Evolutionary conservation across 1,140 invertebrate genomes (phyloP).

Genomic region (Atta texana): DNA sequence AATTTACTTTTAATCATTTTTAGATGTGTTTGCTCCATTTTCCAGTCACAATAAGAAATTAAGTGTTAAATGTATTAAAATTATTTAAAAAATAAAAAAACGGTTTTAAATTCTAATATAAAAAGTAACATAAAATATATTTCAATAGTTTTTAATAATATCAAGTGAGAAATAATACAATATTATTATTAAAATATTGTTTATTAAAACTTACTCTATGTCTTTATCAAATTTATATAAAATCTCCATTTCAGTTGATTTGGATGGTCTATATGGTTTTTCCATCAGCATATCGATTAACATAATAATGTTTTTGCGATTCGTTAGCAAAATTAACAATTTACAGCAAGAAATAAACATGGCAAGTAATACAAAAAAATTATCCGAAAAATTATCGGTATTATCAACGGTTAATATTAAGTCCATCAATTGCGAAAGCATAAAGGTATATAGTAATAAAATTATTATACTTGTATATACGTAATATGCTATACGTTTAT

Average conservation of each 20-base stretch:
- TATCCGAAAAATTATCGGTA: conserved; percentile 54
- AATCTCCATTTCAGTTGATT: conserved; percentile 42
- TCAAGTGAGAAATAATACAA: too few species aligned
- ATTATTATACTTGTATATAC: conserved; percentile 30
- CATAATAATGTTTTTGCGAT: conserved; percentile 17
- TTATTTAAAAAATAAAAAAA: too few species aligned
- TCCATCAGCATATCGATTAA: conserved; percentile 28
- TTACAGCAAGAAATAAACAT: conserved; percentile 43
- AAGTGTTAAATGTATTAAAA: too few species aligned
- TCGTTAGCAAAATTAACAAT: conserved; percentile 30
- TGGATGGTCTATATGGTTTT: conserved; percentile 40
- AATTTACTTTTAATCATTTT: too few species aligned
- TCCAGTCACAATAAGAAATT: too few species aligned
- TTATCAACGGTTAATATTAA: conserved; percentile 42
- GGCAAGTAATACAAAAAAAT: conserved; percentile 57
- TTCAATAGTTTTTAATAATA: too few species aligned
- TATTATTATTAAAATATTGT: background rate
- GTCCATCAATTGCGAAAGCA: conserved; percentile 55
- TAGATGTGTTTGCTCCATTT: too few species aligned
- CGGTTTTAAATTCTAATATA: too few species aligned
- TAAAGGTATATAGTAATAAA: conserved; percentile 34
- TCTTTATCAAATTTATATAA: conserved; percentile 54
- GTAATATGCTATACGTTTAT: conserved; percentile 12
- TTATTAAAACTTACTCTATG: conserved; percentile 53
- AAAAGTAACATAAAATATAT: too few species aligned